phyloP scores from a whole-genome alignment of 2,797 vertebrate genomes.

The Gastrophryne carolinensis region DNA sequence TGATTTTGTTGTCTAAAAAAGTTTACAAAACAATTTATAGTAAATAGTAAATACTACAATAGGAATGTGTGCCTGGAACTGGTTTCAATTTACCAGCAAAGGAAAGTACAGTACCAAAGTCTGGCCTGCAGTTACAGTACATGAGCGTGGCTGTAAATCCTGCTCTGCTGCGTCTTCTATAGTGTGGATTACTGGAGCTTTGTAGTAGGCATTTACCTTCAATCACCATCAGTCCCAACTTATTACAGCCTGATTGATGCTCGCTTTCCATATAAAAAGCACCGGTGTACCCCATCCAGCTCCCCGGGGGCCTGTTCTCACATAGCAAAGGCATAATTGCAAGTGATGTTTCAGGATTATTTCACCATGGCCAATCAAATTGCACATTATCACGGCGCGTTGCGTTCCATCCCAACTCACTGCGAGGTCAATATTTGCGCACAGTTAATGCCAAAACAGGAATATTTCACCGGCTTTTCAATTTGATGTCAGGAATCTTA shows the following conservation, averaged over 20 bases:
- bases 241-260: constrained; percentile 25
- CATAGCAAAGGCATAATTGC: constrained; percentile 36
- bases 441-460: constrained; percentile 41
- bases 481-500: constrained; percentile 34
- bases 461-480: constrained; percentile 15
- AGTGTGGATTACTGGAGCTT: constrained; percentile 1
- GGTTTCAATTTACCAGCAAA: neutral
- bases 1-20: too few relatives aligned
- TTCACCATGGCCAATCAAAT: constrained; percentile 37
- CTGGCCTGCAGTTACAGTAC: neutral
- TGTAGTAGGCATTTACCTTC: constrained; percentile 14
- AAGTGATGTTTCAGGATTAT: constrained; percentile 44
- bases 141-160: neutral
- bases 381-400: constrained; percentile 39
- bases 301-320: constrained; percentile 31
- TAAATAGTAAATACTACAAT: too few relatives aligned
- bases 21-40: too few relatives aligned
- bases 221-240: constrained; percentile 23
- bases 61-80: too few relatives aligned
- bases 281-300: neutral
- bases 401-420: constrained; percentile 24
- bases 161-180: neutral
- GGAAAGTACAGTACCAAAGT: neutral
- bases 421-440: constrained; percentile 27
- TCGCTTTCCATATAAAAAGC: constrained; percentile 21